These are phyloP conservation scores for Graphium colonna DNA, from an alignment of 2,888 invertebrate genomes.

Conservation along the genomic window DNA sequence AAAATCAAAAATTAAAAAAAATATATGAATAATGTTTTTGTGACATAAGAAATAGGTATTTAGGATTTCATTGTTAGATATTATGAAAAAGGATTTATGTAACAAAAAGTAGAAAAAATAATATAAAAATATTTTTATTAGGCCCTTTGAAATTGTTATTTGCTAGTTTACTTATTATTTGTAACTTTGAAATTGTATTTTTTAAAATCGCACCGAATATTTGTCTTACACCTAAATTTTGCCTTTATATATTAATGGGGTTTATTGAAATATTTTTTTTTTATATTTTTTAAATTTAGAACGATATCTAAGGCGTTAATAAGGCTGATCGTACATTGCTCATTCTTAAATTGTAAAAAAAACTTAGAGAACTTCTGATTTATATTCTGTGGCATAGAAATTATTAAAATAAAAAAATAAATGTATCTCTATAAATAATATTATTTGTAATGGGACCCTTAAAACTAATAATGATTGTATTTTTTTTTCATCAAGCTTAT, in stretches of 20 bases:
- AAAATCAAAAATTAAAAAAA: neutral
- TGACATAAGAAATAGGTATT: neutral
- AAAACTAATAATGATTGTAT: too few relatives aligned
- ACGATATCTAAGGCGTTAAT: neutral
- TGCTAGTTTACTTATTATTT: neutral
- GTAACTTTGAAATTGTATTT: neutral
- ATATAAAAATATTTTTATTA: neutral
- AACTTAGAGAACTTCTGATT: too few relatives aligned
- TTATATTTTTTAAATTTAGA: neutral
- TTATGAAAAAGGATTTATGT: slow-evolving; percentile 6
- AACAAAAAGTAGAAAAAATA: neutral
- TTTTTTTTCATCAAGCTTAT: too few relatives aligned
- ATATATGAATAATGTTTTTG: too few relatives aligned
- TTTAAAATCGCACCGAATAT: neutral
- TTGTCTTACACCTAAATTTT: neutral
- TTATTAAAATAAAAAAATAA: too few relatives aligned
- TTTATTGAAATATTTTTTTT: neutral
- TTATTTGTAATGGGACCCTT: too few relatives aligned
- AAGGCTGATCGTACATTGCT: slow-evolving; percentile 21
- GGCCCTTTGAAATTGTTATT: neutral
- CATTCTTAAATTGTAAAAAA: too few relatives aligned
- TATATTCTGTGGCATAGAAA: too few relatives aligned
- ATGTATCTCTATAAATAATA: too few relatives aligned
- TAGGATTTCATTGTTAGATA: slow-evolving; percentile 6
- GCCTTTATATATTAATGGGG: neutral